A percentile compares a stretch with the other conserved stretches of the same genome.
phyloP scores from a whole-genome alignment of 2,888 invertebrate species.

The Cataglyphis cursor region DNA sequence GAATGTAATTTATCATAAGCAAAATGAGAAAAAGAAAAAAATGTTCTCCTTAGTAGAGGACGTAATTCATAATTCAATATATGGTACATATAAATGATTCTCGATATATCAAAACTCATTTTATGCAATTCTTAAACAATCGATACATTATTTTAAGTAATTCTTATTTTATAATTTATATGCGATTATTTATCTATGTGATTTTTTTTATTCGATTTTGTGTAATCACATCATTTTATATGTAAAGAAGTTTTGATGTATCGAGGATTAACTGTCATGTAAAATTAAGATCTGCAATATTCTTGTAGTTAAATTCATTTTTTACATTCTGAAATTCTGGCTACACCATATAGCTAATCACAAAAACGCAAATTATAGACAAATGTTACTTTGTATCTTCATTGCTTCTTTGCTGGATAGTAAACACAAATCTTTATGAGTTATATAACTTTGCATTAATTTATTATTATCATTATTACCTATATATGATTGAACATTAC shows the following conservation, averaged over 20 bases:
- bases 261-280: not conserved
- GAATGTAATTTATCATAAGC: not conserved
- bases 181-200: not conserved
- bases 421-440: not conserved
- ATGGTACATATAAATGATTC: not conserved
- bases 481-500: not conserved
- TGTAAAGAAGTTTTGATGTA: slow-evolving; percentile 1
- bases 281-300: not conserved
- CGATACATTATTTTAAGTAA: not conserved
- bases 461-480: not conserved
- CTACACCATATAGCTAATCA: not conserved
- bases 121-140: not conserved
- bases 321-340: not conserved
- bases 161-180: not conserved
- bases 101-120: slow-evolving; percentile 22
- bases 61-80: not conserved
- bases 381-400: slow-evolving; percentile 5
- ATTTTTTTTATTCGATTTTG: not conserved
- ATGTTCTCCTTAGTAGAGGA: not conserved
- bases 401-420: not conserved
- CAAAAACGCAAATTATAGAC: not conserved
- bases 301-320: slow-evolving; percentile 5
- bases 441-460: not conserved
- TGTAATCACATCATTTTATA: not conserved
- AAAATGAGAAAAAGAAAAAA: slow-evolving; percentile 14